These are phyloP conservation scores for Danaus plexippus DNA, from an alignment of 1,140 invertebrate genomes.

Conservation along the genomic window DNA sequence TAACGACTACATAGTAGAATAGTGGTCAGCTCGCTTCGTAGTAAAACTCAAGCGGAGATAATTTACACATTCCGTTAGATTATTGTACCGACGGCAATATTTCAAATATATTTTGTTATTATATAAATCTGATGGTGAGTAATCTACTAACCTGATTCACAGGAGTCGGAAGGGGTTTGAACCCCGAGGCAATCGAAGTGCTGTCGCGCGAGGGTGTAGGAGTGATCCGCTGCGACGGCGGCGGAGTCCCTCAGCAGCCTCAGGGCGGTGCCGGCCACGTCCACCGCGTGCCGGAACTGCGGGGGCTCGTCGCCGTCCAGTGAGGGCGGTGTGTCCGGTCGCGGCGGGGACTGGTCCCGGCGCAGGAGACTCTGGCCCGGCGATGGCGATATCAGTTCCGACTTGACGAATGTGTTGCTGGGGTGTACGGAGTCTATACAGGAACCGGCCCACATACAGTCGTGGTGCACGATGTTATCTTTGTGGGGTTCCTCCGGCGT, in stretches of 20 bases:
- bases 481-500: constrained; percentile 48
- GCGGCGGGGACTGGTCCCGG: constrained; percentile 41
- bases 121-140: constrained; percentile 1
- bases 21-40: no score
- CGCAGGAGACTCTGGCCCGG: constrained; percentile 54
- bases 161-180: constrained; percentile 89
- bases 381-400: constrained; percentile 38
- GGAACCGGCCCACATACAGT: constrained; percentile 69
- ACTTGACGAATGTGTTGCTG: constrained; percentile 49
- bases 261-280: constrained; percentile 55
- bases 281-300: constrained; percentile 59
- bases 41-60: no score
- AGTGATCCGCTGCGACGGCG: constrained; percentile 76
- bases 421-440: constrained; percentile 55
- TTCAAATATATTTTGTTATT: background rate
- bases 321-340: constrained; percentile 53
- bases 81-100: no score
- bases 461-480: constrained; percentile 63
- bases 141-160: constrained; percentile 74
- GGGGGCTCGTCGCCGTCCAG: constrained; percentile 62
- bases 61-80: no score
- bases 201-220: constrained; percentile 77
- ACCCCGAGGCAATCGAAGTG: constrained; percentile 77
- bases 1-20: no score
- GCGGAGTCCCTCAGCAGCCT: constrained; percentile 53